A percentile compares a stretch with the other conserved stretches of the same genome.
These are phyloP conservation scores for Nannospalax galili DNA, from an alignment of 2,113 vertebrate species.

Conservation along the genomic window DNA sequence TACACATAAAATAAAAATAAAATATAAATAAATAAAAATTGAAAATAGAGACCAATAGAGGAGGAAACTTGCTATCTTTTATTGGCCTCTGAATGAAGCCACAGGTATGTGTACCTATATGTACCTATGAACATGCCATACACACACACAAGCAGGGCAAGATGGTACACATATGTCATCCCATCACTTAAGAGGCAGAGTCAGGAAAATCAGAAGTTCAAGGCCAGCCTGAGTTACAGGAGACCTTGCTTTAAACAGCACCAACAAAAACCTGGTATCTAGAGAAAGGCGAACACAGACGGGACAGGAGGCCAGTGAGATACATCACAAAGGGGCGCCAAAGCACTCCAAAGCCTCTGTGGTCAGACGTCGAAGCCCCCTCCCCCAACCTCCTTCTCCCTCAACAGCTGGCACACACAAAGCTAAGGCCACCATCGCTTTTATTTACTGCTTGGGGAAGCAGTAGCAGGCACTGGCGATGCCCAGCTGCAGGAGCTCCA, in stretches of 20 bases:
- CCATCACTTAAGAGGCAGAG: neutral
- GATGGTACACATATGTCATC: neutral
- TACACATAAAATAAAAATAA: too few relatives aligned
- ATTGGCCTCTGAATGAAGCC: neutral
- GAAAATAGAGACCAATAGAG: neutral
- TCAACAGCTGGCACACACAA: neutral
- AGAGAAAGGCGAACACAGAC: neutral
- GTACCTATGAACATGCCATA: neutral
- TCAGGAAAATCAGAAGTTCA: neutral
- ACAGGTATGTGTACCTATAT: neutral
- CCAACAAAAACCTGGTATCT: neutral
- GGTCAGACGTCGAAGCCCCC: neutral
- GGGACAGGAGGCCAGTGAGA: neutral
- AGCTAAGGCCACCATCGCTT: conserved; percentile 69
- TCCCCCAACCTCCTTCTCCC: neutral
- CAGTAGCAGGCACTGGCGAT: neutral
- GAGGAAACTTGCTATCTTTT: neutral
- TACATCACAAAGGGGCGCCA: neutral
- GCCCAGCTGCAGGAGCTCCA: neutral
- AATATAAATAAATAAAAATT: neutral
- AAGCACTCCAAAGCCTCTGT: neutral
- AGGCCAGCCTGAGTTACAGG: neutral
- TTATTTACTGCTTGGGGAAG: conserved; percentile 59
- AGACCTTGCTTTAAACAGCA: neutral
- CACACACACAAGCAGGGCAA: neutral